Evolutionary conservation across 2,797 vertebrate genomes (phyloP).

Genomic region (Arnoldichthys spilopterus): DNA sequence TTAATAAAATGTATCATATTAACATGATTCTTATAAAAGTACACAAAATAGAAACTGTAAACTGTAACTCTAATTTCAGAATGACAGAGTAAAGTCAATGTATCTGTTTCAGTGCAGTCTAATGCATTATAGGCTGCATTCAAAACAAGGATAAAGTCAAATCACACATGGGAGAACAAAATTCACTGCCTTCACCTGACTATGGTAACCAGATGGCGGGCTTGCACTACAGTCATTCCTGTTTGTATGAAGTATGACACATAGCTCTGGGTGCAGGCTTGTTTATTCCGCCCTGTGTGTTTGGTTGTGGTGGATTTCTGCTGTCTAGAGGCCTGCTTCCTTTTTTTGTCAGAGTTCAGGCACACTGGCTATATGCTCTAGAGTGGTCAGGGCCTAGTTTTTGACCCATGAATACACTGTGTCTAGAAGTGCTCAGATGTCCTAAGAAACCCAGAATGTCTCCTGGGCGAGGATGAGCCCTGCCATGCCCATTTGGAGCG

Average conservation of each 20-base stretch:
- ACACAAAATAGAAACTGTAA: too few species aligned
- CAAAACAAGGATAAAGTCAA: constrained; percentile 9
- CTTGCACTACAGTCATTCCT: constrained; percentile 48
- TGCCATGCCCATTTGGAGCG: constrained; percentile 57
- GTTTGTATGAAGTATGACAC: constrained; percentile 47
- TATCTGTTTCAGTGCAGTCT: not conserved
- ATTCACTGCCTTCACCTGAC: constrained; percentile 36
- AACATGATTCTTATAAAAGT: too few species aligned
- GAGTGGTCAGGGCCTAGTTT: not conserved
- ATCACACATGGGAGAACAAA: constrained; percentile 14
- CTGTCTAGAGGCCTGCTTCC: not conserved
- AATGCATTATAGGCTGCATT: not conserved
- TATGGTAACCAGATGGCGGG: constrained; percentile 53
- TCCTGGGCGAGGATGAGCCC: constrained; percentile 53
- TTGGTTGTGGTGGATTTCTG: constrained; percentile 16
- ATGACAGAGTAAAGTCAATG: too few species aligned
- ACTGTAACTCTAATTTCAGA: too few species aligned
- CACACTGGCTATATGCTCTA: not conserved
- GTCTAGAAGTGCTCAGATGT: constrained; percentile 16
- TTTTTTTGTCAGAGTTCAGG: not conserved
- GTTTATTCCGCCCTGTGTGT: constrained; percentile 42
- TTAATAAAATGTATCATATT: too few species aligned
- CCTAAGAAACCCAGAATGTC: not conserved
- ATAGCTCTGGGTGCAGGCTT: constrained; percentile 41
- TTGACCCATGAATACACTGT: not conserved